Base-by-base conservation (phyloP, 2,888 invertebrate genomes). In the Elgonia sp. region DNA sequence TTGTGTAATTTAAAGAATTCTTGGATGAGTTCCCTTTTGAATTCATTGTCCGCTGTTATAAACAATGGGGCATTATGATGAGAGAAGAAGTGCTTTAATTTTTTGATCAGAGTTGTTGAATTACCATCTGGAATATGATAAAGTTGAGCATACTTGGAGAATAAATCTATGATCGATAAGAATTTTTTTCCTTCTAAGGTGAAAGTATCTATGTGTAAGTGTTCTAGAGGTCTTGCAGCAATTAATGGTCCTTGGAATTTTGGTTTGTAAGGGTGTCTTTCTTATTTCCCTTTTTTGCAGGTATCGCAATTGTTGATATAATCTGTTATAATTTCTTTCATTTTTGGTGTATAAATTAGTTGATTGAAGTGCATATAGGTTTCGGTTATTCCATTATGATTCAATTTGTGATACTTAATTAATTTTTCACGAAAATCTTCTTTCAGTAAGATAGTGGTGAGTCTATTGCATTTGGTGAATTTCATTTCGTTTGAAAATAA, bases 361-460 rank as follows among this genome's bases (percentile, higher is more conserved):
- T 73, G 40, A 18, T 73, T 73, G 16, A 73, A 73, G 20, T 73
- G 60, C 16, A 14, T 21, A 5, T 57, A 9, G 12, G 73, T 73
- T 73, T 73, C 60, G 0, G 60, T 73, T 12, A 73, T 73, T 18
- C 73, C 73, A 20, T 57, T 73, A 20, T 73, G 73, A 60, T 73
- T 73, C 39, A 1, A 40, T 40, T 73, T 73, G 18, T 73, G 73
- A 60, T 57, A 73, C 20, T 18, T 57, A 20, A 73, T 73, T 18
- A 73, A 21, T 14, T 73, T 57, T n/a, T 73, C 73, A 4, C 10
- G 60, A 42, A 73, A 73, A 18, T 55, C 55, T 9, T 72, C 72
- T n/a, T 40, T 53, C 5, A 55, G 6, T 16, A 72, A 53, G 12
- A 70, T 10, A 7, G 70, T 53, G 10, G 70, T 70, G 21, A 70